Evolutionary conservation across 2,888 invertebrate species (phyloP).

Genomic region (Deroplatys truncata): DNA sequence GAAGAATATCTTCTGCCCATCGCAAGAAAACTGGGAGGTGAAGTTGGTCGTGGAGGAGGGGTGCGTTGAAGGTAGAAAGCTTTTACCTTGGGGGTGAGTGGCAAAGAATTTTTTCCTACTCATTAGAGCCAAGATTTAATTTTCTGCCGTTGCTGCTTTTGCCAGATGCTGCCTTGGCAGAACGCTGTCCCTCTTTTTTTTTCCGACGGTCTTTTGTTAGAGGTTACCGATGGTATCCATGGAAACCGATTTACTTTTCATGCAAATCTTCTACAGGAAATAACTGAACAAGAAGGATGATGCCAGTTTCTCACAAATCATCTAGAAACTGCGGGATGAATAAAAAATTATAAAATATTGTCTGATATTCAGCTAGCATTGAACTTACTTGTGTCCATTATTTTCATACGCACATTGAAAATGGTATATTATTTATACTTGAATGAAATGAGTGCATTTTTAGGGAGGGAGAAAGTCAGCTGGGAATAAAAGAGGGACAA

Average conservation of each 20-base stretch:
- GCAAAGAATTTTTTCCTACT: background rate
- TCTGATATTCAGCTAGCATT: no score
- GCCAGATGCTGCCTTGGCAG: background rate
- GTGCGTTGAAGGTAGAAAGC: background rate
- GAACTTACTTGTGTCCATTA: no score
- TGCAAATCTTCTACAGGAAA: background rate
- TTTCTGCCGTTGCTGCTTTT: background rate
- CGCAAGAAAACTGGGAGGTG: background rate
- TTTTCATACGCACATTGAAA: no score
- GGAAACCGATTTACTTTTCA: background rate
- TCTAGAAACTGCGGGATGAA: background rate
- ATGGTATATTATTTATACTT: no score
- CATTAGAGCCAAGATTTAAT: background rate
- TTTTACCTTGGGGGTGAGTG: background rate
- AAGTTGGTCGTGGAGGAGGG: no score
- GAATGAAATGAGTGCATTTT: no score
- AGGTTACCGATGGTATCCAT: background rate
- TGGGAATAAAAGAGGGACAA: no score
- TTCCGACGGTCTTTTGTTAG: background rate
- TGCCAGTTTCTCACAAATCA: no score
- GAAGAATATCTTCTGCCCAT: background rate
- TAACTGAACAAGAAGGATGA: background rate
- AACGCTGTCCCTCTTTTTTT: background rate
- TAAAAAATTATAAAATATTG: background rate
- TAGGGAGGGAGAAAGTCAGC: no score